Evolutionary conservation across 2,888 invertebrate genomes (phyloP), one percentile per base, ranked within the genome.

Genomic region (Candidula unifasciata): DNA sequence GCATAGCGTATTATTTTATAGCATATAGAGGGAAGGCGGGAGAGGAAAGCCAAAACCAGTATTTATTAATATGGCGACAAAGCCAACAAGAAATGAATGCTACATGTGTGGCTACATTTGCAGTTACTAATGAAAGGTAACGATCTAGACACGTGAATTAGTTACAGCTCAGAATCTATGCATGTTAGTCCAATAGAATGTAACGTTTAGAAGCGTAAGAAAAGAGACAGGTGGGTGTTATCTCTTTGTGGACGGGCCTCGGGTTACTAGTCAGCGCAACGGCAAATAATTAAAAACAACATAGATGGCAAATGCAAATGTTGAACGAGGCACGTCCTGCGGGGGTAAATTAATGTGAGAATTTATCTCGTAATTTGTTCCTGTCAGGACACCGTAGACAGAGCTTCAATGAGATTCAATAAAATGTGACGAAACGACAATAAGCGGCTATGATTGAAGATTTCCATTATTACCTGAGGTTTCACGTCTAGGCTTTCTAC

Each of bases 331-430:
- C 44, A n/a, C 52, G 18, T 54, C 33, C 73, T 2, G 13, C 18
- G 54, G 54, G 27, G 52, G 30, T 54, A 21, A 2, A 27, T 6
- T 54, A 18, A 74, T 30, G 52, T 18, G 54, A 5, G 33, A 37
- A 74, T 74, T 74, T 74, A 74, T 74, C 52, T 74, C 54, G 54
- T 54, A 54, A 74, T 74, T 74, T 74, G 30, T 30, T 54, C 54
- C 74, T 3, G 18, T 54, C n/a, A 74, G 52, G 54, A 74, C 30
- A 74, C 74, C 30, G 3, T 54, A 54, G 74, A 54, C n/a, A 54
- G 54, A 18, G 54, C 6, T 54, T 74, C 74, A 74, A 74, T 54
- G 33, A 74, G 54, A 54, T 54, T 54, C 52, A 74, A 54, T 74
- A 54, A 44, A 54, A 74, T 54, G 16, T 74, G 74, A 54, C 30